These are phyloP conservation scores for Xiphophorus birchmanni DNA, from an alignment of 2,797 vertebrate genomes.

Conservation along the genomic window DNA sequence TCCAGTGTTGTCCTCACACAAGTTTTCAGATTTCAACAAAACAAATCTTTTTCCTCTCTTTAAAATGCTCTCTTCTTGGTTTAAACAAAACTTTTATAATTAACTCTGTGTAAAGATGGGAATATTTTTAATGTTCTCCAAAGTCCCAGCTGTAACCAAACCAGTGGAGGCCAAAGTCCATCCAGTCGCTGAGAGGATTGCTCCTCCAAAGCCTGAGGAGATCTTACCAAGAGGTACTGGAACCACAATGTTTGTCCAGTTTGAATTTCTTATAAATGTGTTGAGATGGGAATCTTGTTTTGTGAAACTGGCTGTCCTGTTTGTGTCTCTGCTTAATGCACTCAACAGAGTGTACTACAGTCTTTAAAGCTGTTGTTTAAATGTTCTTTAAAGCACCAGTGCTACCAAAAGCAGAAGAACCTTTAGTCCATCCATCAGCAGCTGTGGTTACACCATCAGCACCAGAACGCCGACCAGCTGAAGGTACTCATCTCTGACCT, in stretches of 20 bases:
- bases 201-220: conserved; percentile 24
- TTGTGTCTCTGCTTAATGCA: conserved; percentile 13
- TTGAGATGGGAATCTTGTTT: neutral
- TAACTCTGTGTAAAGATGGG: conserved; percentile 9
- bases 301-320: neutral
- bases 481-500: conserved; percentile 49
- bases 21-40: neutral
- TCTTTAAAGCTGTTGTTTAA: neutral
- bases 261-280: conserved; percentile 18
- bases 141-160: conserved; percentile 34
- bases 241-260: conserved; percentile 1
- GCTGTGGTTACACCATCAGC: conserved; percentile 27
- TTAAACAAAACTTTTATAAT: conserved; percentile 1
- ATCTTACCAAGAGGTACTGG: conserved; percentile 29
- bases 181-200: conserved; percentile 16
- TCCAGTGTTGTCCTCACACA: neutral
- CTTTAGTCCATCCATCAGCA: conserved; percentile 25
- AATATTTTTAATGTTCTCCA: conserved; percentile 28
- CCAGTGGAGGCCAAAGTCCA: conserved; percentile 25
- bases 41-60: neutral
- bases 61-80: neutral
- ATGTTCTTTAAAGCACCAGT: conserved; percentile 60
- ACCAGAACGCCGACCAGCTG: conserved; percentile 6
- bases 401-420: conserved; percentile 36
- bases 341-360: conserved; percentile 49